These are phyloP conservation scores for Oryctes rhinoceros DNA, from an alignment of 1,140 invertebrate genomes.

Conservation along the genomic window DNA sequence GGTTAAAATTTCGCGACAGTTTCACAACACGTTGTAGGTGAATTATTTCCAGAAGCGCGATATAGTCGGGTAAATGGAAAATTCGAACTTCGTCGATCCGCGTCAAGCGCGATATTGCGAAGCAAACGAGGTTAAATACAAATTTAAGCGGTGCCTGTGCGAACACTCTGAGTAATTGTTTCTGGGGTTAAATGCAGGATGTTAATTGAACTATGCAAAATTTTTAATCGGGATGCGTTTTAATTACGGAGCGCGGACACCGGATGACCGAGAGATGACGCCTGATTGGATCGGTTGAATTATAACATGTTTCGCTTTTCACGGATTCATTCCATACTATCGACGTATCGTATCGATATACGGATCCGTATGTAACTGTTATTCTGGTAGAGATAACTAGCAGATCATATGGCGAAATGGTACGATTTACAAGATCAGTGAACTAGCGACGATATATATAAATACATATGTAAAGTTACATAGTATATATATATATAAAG, in stretches of 20 bases:
- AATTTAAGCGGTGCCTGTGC: slow-evolving; percentile 4
- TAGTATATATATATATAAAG: no score
- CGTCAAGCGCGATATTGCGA: not conserved
- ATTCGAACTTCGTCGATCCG: not conserved
- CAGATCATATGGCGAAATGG: not conserved
- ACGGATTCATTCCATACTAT: not conserved
- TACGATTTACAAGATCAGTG: not conserved
- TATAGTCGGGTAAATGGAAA: not conserved
- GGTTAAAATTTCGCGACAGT: no score
- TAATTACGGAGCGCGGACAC: not conserved
- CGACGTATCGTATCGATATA: not conserved
- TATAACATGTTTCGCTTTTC: slow-evolving; percentile 1
- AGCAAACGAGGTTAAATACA: slow-evolving; percentile 8
- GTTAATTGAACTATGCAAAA: slow-evolving; percentile 25
- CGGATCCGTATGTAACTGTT: not conserved
- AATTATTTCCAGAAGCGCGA: not conserved
- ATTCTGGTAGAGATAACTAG: not conserved
- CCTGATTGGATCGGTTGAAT: not conserved
- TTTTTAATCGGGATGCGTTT: not conserved
- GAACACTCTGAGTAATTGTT: slow-evolving; percentile 10
- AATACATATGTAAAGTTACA: no score
- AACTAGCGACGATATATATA: no score
- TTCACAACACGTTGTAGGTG: not conserved
- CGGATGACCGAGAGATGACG: not conserved
- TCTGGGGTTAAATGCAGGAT: not conserved